Base-by-base conservation (phyloP, 2,797 vertebrate species). In the Garrulus glandarius region DNA sequence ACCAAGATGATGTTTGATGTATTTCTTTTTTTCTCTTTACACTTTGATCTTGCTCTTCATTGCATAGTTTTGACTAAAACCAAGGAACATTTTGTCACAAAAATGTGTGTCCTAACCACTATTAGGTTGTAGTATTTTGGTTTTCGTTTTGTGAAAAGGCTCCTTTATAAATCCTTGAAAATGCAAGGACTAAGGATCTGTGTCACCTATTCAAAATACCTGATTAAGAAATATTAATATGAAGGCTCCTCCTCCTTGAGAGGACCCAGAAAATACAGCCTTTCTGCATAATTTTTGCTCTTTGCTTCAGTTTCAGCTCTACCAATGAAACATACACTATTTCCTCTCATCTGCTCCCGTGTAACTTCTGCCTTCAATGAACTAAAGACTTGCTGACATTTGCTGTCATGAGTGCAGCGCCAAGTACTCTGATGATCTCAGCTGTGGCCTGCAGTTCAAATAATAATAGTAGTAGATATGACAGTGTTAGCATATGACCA, bases 391-490 rank as follows among this genome's bases (percentile, higher is more conserved):
- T 5, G 4, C 53, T 93, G 89, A 89, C 82, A 78, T 92, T 96
- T 93, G 68, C 57, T 95, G 49, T 70, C 81, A 30, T 2, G 13
- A 84, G 13, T 32, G 82, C 11, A 83, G 53, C 0, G 0, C 65
- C 76, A 93, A 93, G 57, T 37, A 81, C 39, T 11, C 72, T 52
- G 69, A 64, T 69, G 69, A 92, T 86, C 76, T 96, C 91, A 92
- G 50, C 72, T 79, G 46, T 49, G 76, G 52, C 55, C 72, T 78
- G 29, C 67, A 44, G 69, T 93, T 87, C 57, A 92, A 91, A 72
- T 88, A 93, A 90, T 86, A 86, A 89, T 75, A 91, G 70, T 86
- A 92, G 72, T 65, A 84, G 77, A 72, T 91, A 55, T 81, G 55
- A 87, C 76, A 90, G 39, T 78, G 47, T 76, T 93, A 92, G 76